phyloP scores from a whole-genome alignment of 2,888 invertebrate genomes.

The Bellardia pandia region DNA sequence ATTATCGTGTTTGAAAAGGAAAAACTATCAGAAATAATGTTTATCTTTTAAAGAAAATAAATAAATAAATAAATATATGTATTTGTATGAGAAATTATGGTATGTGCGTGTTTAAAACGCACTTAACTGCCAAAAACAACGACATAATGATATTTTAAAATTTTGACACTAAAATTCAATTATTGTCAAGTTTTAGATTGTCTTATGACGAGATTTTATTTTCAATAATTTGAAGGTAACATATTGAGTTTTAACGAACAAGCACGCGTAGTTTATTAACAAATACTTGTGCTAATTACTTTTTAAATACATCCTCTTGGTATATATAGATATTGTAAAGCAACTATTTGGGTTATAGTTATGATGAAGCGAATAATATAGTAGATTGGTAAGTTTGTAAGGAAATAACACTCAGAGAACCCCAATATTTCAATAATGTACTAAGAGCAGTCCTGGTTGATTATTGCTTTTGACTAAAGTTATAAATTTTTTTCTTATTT shows the following conservation, averaged over 20 bases:
- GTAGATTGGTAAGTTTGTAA: too few relatives aligned
- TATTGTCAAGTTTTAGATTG: constrained; percentile 34
- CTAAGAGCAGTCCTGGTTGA: too few relatives aligned
- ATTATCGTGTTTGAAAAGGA: constrained; percentile 38
- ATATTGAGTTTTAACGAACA: background rate
- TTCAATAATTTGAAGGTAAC: constrained; percentile 16
- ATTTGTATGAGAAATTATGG: constrained; percentile 4
- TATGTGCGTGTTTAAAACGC: constrained; percentile 53
- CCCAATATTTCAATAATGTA: too few relatives aligned
- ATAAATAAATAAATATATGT: background rate
- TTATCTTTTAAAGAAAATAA: background rate
- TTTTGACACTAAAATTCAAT: constrained; percentile 53
- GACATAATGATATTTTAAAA: constrained; percentile 37
- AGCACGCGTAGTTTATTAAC: background rate
- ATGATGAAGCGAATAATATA: too few relatives aligned
- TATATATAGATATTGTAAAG: background rate
- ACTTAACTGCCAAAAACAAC: constrained; percentile 52
- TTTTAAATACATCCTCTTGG: background rate
- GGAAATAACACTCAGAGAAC: too few relatives aligned
- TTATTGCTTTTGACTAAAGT: too few relatives aligned
- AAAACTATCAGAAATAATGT: constrained; percentile 1
- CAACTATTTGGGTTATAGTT: too few relatives aligned
- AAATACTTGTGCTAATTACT: background rate
- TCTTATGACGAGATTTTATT: background rate
- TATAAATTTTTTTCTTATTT: too few relatives aligned